These are phyloP conservation scores for Anser cygnoides DNA, from an alignment of 2,113 vertebrate genomes.

Conservation along the genomic window DNA sequence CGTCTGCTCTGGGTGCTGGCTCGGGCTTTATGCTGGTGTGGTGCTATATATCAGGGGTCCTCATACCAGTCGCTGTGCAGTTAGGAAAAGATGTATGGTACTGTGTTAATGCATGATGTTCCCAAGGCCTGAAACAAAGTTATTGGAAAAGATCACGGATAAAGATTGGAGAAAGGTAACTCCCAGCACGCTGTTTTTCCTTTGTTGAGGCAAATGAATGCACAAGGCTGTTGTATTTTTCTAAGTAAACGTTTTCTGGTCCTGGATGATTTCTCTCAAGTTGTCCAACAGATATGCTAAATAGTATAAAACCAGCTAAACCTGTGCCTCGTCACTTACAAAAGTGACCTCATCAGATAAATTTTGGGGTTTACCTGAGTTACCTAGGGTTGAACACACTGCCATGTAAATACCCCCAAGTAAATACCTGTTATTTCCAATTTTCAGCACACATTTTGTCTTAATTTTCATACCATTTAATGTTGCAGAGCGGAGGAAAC, in stretches of 20 bases:
- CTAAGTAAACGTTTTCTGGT: not conserved
- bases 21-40: not conserved
- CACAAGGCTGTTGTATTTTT: not conserved
- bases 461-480: not conserved
- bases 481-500: not conserved
- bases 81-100: not conserved
- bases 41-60: not conserved
- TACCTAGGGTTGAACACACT: not conserved
- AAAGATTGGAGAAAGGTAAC: not conserved
- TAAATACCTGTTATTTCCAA: not conserved
- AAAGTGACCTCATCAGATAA: not conserved
- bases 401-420: not conserved
- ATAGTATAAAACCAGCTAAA: not conserved
- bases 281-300: not conserved
- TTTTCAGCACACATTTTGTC: not conserved
- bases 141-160: not conserved
- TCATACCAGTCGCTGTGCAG: not conserved
- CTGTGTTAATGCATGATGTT: not conserved
- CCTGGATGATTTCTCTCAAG: not conserved
- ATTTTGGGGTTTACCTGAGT: not conserved
- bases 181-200: not conserved
- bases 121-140: not conserved
- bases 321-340: not conserved
- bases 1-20: constrained; percentile 3
- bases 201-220: not conserved